Evolutionary conservation across 1,140 invertebrate genomes (phyloP).

Genomic region (Nilaparvata lugens): DNA sequence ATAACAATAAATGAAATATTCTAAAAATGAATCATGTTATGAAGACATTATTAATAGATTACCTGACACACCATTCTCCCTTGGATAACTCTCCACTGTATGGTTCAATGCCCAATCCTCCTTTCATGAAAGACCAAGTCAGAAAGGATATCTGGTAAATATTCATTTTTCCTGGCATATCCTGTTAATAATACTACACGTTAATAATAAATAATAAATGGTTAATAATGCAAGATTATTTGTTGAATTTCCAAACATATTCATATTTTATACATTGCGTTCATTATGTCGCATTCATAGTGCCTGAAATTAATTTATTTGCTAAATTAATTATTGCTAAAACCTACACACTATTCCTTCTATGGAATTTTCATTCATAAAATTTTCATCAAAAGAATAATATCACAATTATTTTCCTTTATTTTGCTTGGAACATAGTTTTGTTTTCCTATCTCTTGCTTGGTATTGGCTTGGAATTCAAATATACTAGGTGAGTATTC

Average conservation of each 20-base stretch:
- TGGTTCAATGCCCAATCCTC: slow-evolving; percentile 18
- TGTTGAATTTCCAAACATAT: background rate
- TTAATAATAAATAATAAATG: slow-evolving; percentile 34
- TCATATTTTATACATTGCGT: background rate
- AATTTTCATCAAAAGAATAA: too few species aligned
- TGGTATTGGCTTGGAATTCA: too few species aligned
- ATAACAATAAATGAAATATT: too few species aligned
- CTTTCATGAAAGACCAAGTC: slow-evolving; percentile 62
- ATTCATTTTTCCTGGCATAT: slow-evolving; percentile 42
- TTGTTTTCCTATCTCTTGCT: too few species aligned
- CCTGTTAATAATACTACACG: slow-evolving; percentile 27
- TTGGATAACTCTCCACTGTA: slow-evolving; percentile 24
- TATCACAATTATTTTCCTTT: too few species aligned
- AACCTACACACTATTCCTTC: too few species aligned
- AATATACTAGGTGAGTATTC: too few species aligned
- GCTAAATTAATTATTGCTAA: too few species aligned
- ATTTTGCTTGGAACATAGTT: too few species aligned
- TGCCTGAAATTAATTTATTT: too few species aligned
- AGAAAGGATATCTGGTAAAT: slow-evolving; percentile 63
- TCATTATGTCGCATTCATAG: background rate
- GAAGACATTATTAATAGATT: slow-evolving; percentile 8
- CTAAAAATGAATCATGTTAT: too few species aligned
- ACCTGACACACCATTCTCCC: slow-evolving; percentile 39
- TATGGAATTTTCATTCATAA: too few species aligned
- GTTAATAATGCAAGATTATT: slow-evolving; percentile 5